phyloP scores from a whole-genome alignment of 2,888 invertebrate genomes.

The Stenodema calcarata region DNA sequence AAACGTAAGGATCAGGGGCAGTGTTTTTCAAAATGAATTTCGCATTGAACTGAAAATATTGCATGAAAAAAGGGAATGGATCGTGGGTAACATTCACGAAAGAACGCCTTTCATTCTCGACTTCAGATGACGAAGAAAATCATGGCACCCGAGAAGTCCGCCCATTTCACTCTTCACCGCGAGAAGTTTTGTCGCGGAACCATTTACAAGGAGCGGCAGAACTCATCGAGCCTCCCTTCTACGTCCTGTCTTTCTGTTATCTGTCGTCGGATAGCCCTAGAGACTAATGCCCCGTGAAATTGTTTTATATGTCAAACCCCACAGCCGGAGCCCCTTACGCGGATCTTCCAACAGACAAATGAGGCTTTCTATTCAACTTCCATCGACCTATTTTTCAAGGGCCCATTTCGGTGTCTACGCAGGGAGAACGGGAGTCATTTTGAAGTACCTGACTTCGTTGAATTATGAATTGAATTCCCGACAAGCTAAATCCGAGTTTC shows the following conservation, averaged over 20 bases:
- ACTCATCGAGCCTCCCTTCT: neutral
- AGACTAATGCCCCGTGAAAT: slow-evolving; percentile 41
- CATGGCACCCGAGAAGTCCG: neutral
- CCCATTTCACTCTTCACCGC: neutral
- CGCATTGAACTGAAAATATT: no score
- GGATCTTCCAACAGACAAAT: neutral
- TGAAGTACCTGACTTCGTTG: neutral
- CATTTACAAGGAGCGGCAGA: neutral
- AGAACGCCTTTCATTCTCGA: neutral
- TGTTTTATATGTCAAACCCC: slow-evolving; percentile 26
- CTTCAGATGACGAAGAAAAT: neutral
- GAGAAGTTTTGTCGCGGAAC: neutral
- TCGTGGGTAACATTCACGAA: neutral
- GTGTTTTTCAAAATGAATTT: no score
- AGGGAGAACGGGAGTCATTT: neutral
- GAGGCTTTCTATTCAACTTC: neutral
- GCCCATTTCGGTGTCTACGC: neutral
- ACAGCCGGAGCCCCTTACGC: neutral
- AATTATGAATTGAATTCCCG: neutral
- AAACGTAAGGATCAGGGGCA: no score
- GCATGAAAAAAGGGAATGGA: neutral
- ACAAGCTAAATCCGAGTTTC: no score
- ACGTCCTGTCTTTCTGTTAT: slow-evolving; percentile 14
- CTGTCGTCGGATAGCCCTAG: slow-evolving; percentile 28
- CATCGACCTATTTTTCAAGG: neutral